These are phyloP conservation scores for Odontomachus brunneus DNA, from an alignment of 1,140 invertebrate genomes.

Conservation along the genomic window DNA sequence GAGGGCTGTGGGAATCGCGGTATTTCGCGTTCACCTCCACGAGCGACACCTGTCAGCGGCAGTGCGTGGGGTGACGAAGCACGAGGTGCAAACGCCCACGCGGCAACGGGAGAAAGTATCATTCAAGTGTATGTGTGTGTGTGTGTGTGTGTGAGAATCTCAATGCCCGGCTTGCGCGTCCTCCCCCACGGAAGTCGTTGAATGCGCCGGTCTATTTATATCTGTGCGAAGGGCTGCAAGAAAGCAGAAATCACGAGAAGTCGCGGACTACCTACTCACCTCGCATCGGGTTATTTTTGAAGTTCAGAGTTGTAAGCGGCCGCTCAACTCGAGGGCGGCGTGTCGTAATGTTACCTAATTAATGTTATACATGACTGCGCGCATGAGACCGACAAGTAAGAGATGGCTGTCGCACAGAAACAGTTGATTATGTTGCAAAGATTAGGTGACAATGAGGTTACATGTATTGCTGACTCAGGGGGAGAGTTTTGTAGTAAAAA, in stretches of 20 bases:
- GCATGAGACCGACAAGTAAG: too few species aligned
- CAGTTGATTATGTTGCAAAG: too few species aligned
- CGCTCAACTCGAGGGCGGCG: not conserved
- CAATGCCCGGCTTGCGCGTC: slow-evolving; percentile 12
- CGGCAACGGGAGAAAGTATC: slow-evolving; percentile 15
- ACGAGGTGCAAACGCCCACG: slow-evolving; percentile 18
- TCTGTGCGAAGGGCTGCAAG: slow-evolving; percentile 1
- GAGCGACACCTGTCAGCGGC: not conserved
- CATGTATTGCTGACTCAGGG: too few species aligned
- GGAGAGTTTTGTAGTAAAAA: too few species aligned
- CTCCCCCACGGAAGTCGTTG: slow-evolving; percentile 7
- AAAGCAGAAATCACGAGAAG: not conserved
- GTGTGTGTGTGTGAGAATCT: slow-evolving; percentile 41
- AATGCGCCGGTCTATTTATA: slow-evolving; percentile 37
- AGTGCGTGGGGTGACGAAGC: not conserved
- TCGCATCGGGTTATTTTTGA: slow-evolving; percentile 51
- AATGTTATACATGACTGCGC: not conserved
- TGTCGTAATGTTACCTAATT: not conserved
- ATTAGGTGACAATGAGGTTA: too few species aligned
- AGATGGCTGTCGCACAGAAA: too few species aligned
- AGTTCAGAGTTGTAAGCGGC: not conserved
- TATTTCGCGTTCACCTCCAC: slow-evolving; percentile 1
- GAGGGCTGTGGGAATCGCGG: not conserved
- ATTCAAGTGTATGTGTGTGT: too few species aligned
- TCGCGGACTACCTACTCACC: not conserved